Percentiles rank a stretch among this genome's conserved stretches.
These are phyloP conservation scores for Apamea epomidion DNA, from an alignment of 2,888 invertebrate species.

Conservation along the genomic window DNA sequence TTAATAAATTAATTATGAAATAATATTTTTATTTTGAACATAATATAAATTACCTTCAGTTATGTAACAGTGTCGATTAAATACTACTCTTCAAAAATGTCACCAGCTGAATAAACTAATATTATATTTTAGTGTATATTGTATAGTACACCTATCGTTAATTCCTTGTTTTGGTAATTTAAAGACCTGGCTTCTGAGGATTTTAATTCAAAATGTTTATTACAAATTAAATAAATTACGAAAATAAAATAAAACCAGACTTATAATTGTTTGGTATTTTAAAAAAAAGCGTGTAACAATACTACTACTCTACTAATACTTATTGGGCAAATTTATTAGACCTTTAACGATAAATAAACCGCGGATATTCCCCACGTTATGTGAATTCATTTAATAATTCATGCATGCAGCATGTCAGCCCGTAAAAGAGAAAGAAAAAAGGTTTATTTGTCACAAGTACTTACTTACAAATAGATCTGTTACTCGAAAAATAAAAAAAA, in stretches of 20 bases:
- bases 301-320: no score
- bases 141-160: background rate
- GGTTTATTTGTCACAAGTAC: background rate
- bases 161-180: no score
- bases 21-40: background rate
- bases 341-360: background rate
- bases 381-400: background rate
- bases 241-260: background rate
- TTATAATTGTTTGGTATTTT: background rate
- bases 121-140: background rate
- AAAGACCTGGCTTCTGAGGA: no score
- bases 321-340: background rate
- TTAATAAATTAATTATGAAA: background rate
- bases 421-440: background rate
- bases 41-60: background rate
- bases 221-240: background rate
- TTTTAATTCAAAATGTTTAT: no score
- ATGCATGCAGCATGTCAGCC: background rate
- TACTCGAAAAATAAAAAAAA: background rate
- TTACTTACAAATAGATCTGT: background rate
- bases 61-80: background rate
- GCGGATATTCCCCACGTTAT: no score
- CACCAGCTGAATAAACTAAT: background rate
- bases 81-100: background rate
- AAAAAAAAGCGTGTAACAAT: background rate